Evolutionary conservation across 2,888 invertebrate species (phyloP).

Genomic region (Hymenopus coronatus): DNA sequence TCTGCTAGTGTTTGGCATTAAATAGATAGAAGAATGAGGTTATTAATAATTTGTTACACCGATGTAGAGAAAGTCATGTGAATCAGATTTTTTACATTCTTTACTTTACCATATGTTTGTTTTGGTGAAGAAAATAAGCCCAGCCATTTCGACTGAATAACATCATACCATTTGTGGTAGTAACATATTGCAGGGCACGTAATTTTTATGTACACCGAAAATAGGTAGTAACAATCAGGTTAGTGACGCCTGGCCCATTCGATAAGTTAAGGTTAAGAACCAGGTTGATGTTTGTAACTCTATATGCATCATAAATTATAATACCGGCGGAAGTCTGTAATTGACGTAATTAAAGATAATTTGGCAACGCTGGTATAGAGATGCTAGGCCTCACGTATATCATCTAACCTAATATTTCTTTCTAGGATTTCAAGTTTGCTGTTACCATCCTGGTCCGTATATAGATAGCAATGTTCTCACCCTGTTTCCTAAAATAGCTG

Average conservation of each 20-base stretch:
- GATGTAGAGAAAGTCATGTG: no score
- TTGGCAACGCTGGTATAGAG: not conserved
- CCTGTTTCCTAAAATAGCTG: not conserved
- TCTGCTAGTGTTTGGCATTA: no score
- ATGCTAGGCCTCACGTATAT: not conserved
- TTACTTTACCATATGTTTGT: no score
- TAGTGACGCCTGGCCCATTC: not conserved
- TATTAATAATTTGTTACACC: no score
- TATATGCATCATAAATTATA: not conserved
- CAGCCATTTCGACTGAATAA: not conserved
- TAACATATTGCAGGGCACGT: not conserved
- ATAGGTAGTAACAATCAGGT: not conserved
- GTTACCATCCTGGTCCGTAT: not conserved
- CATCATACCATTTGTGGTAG: not conserved
- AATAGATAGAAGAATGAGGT: no score
- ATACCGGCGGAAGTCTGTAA: constrained; percentile 1
- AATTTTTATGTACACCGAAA: no score
- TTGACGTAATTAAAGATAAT: constrained; percentile 9
- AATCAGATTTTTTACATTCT: no score
- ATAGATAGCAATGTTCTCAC: not conserved
- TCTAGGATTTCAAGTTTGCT: not conserved
- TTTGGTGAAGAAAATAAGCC: not conserved
- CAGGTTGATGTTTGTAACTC: not conserved
- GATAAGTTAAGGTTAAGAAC: not conserved
- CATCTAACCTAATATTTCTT: not conserved